A percentile compares a stretch with the other conserved stretches of the same genome.
phyloP scores from a whole-genome alignment of 2,113 vertebrate genomes.

The Ochotona princeps region DNA sequence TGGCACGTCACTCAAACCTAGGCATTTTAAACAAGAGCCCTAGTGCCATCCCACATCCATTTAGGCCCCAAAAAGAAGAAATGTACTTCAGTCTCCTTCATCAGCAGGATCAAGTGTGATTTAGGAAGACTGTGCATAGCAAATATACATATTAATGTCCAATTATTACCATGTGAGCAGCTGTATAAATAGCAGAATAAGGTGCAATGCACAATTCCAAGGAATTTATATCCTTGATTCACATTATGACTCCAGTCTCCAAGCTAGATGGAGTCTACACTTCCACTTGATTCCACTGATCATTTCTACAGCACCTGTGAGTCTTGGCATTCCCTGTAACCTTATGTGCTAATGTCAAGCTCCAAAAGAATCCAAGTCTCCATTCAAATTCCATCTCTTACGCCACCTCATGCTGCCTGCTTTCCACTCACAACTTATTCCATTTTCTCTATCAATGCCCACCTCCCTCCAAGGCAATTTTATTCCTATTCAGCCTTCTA shows the following conservation, averaged over 20 bases:
- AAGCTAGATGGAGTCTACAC: background rate
- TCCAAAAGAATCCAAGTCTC: accelerated
- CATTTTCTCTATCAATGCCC: no score
- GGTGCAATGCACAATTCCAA: background rate
- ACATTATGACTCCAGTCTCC: background rate
- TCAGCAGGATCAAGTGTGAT: background rate
- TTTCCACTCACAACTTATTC: background rate
- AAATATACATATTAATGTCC: background rate
- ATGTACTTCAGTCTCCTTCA: background rate
- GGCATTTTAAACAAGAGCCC: background rate
- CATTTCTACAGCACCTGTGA: background rate
- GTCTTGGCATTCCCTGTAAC: no score
- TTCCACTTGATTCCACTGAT: background rate
- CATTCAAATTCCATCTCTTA: background rate
- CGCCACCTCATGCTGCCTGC: background rate
- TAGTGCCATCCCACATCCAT: background rate
- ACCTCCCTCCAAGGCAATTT: background rate
- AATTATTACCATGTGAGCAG: background rate
- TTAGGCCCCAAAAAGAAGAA: background rate
- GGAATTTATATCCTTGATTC: background rate
- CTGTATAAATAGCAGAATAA: background rate
- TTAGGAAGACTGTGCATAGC: background rate
- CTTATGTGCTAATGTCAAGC: background rate
- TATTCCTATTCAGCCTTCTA: background rate
- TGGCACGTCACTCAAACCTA: background rate